Evolutionary conservation across 2,797 vertebrate genomes (phyloP).

Genomic region (Notoglanidium macrostoma): DNA sequence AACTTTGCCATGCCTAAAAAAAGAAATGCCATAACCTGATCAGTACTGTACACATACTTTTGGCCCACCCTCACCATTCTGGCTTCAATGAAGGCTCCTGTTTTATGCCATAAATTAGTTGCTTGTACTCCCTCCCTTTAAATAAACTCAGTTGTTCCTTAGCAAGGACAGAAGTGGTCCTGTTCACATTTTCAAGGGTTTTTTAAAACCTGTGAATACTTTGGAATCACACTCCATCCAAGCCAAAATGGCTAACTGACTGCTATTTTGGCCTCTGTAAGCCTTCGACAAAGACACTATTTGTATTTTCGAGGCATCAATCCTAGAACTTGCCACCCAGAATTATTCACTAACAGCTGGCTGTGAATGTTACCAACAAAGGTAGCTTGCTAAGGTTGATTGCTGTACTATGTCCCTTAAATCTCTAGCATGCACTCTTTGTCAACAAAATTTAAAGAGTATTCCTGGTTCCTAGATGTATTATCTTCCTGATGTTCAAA

Average conservation of each 20-base stretch:
- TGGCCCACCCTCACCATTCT: not conserved
- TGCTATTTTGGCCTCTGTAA: not conserved
- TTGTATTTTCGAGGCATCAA: not conserved
- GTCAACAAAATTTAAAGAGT: not conserved
- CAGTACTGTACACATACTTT: too few species aligned
- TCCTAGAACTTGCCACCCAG: not conserved
- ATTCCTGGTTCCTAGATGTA: not conserved
- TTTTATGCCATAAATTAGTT: not conserved
- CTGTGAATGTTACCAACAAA: not conserved
- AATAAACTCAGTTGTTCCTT: not conserved
- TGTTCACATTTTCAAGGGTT: not conserved
- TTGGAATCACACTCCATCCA: not conserved
- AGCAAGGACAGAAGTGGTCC: not conserved
- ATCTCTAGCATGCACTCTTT: too few species aligned
- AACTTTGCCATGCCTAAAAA: too few species aligned
- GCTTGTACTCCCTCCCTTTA: not conserved
- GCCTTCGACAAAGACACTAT: not conserved
- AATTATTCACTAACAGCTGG: not conserved
- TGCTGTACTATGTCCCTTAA: not conserved
- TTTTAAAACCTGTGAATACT: not conserved
- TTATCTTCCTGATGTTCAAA: not conserved
- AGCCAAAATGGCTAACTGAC: not conserved
- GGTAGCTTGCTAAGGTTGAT: not conserved
- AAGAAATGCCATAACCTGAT: too few species aligned
- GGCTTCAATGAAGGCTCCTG: not conserved